Evolutionary conservation across 2,113 vertebrate genomes (phyloP), one percentile per base, ranked within the genome.

Genomic region (Canis aureus): DNA sequence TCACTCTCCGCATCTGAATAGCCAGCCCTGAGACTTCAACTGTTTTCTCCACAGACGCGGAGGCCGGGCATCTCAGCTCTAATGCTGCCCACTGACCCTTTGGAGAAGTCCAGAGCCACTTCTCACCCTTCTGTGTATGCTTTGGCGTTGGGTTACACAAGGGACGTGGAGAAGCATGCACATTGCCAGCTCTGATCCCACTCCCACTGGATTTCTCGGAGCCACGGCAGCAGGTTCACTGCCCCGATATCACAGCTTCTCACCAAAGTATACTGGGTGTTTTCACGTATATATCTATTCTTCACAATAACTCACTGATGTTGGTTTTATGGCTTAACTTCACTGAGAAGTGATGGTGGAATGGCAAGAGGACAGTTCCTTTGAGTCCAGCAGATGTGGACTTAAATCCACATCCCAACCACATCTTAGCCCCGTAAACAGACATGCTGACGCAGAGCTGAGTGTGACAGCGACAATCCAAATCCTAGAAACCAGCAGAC

Each of bases 131-230:
- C 25, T 3, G 53, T 1, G 32, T 4, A 3, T 29, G 8, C 20
- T 51, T 57, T 38, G 20, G 4, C 20, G 3, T 5, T 17, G 62
- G 43, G n/a, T 3, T 57, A 13, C 22, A 2, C 59, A 32, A 60
- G 43, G 5, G 35, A 23, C 0, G 0, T 8, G 11, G 32, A 23
- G 29, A 43, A 15, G 20, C 51, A 15, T 1, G 3, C 19, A 66
- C 0, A 3, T 3, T 27, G 6, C 16, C 22, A 10, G 15, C 67
- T 90, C 15, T 43, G 76, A 32, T 27, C 81, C 49, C 17, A 6
- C 32, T n/a, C 27, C 17, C 11, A 20, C 35, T 16, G 32, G 81
- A 23, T 0, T 51, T 59, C n/a, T 85, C 91, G 0, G 19, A 88
- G 67, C 51, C 29, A n/a, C 8, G 38, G 43, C 16, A 1, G 8